Evolutionary conservation across 1,140 invertebrate genomes (phyloP), one percentile per base, ranked within the genome.

Genomic region (Oedothorax gibbosus): DNA sequence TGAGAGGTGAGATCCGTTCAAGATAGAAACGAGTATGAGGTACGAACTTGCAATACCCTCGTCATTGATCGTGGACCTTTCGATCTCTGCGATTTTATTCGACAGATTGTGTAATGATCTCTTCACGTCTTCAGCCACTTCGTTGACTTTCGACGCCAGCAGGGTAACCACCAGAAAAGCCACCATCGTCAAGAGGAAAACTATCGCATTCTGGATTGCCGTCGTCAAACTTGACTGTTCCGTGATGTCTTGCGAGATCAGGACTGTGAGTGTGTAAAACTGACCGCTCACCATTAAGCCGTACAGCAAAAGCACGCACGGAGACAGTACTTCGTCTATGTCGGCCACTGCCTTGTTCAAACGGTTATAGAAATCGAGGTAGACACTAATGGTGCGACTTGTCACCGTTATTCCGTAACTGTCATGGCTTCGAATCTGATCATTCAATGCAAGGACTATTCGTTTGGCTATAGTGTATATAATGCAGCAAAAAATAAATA

Each of bases 251-350:
- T 62, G 68, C 0, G 83, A 85, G 60, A 85, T 85, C 20, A 85
- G 53, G 0, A 85, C 83, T 15, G 73, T 85, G 4, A 85, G 54
- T 0, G 73, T 76, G 54, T 77, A 85, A 21, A 85, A 78, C 14
- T 85, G 83, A 7, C 73, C 83, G 50, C 83, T 85, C 0, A 78
- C 83, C 73, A 85, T 85, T 49, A 85, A 71, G 5, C 83, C 83
- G 18, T 85, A 85, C 57, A 85, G 21, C 6, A 85, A 66, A 4
- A 85, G 75, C 11, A 85, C 83, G 20, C 73, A 85, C 0, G 83
- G 83, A 7, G 83, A 85, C 2, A 85, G 64, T 0, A 85, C 83
- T 9, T 85, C 66, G 75, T 85, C 83, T 12, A 85, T 85, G 21
- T 85, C 83, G 35, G 66, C 65, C 8, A 85, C 75, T 18, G 21